These are phyloP conservation scores for Phyllostomus hastatus DNA, from an alignment of 2,113 vertebrate species.

Conservation along the genomic window DNA sequence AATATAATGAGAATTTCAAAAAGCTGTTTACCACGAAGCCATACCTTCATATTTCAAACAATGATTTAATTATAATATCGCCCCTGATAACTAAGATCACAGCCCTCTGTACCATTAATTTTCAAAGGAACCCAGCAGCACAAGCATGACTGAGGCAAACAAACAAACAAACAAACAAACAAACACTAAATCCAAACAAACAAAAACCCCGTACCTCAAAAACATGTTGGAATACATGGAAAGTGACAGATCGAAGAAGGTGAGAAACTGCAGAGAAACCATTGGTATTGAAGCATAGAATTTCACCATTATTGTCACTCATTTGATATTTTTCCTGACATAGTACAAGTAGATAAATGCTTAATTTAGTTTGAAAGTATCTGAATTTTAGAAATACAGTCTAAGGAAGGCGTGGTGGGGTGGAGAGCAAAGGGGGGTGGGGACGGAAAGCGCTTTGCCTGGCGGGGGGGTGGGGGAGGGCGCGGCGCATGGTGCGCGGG, in stretches of 20 bases:
- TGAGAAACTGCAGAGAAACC: conserved; percentile 19
- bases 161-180: neutral
- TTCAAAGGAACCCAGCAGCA: conserved; percentile 20
- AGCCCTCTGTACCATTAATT: neutral
- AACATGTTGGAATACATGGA: conserved; percentile 8
- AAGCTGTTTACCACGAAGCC: neutral
- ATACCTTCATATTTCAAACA: neutral
- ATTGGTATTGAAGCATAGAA: neutral
- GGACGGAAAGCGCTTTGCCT: too few species aligned
- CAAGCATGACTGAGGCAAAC: neutral
- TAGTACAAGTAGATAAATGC: neutral
- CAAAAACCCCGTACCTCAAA: neutral
- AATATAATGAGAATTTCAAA: neutral
- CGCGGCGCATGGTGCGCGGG: too few species aligned
- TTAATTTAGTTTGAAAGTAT: neutral
- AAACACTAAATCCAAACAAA: neutral
- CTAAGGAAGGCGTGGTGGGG: neutral
- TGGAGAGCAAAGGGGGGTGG: too few species aligned
- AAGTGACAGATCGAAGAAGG: conserved; percentile 23
- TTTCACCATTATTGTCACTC: neutral
- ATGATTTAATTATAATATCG: neutral
- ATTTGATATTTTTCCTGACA: neutral
- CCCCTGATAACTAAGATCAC: neutral
- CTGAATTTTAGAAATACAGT: neutral
- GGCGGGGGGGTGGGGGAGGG: too few species aligned